phyloP scores from a whole-genome alignment of 2,797 vertebrate species.

The Acropternis orthonyx region DNA sequence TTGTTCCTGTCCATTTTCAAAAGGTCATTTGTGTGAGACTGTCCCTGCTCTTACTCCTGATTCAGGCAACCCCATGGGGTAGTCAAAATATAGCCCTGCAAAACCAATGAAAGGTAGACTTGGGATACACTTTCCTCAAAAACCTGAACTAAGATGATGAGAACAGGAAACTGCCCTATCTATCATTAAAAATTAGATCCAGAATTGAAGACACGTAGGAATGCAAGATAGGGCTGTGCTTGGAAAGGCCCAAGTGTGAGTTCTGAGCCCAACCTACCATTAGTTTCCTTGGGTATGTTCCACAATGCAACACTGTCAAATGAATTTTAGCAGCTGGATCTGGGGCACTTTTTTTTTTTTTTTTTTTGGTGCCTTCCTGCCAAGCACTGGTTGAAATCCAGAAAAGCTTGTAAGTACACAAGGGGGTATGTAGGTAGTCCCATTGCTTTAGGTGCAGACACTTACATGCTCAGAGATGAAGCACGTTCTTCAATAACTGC shows the following conservation, averaged over 20 bases:
- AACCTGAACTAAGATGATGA: background rate
- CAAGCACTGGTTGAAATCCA: constrained; percentile 20
- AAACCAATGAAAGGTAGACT: background rate
- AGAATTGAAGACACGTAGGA: background rate
- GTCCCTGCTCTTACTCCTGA: background rate
- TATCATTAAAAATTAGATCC: background rate
- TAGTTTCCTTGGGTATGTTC: constrained; percentile 5
- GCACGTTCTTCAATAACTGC: background rate
- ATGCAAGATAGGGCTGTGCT: background rate
- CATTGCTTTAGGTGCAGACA: background rate
- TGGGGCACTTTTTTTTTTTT: background rate
- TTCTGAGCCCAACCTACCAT: background rate
- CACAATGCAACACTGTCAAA: background rate
- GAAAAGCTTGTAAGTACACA: constrained; percentile 4
- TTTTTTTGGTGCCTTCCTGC: background rate
- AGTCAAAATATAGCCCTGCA: background rate
- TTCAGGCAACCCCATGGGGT: rapidly evolving
- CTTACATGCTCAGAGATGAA: background rate
- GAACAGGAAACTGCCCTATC: background rate
- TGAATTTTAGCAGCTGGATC: background rate
- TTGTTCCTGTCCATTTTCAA: background rate
- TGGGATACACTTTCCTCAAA: background rate
- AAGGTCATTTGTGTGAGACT: background rate
- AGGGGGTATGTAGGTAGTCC: background rate
- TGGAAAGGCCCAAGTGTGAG: background rate